Evolutionary conservation across 1,140 invertebrate species (phyloP).

Genomic region (Ganaspis sp.): DNA sequence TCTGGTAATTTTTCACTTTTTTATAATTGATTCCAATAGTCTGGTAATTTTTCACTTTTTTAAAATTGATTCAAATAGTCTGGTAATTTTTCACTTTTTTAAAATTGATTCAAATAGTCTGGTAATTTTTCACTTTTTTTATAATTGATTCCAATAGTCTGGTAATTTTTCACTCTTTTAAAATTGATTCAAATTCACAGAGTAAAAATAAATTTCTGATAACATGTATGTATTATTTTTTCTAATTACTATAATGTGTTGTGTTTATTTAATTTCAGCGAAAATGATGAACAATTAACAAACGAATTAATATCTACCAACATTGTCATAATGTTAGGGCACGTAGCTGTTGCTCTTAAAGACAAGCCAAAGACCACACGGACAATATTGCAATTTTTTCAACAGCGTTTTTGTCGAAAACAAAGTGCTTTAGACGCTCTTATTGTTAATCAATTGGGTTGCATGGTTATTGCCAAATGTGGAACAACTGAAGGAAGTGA

Average conservation of each 20-base stretch:
- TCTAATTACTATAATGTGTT: not conserved
- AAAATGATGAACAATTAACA: slow-evolving; percentile 62
- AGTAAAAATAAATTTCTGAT: too few relatives aligned
- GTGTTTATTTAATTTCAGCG: slow-evolving; percentile 47
- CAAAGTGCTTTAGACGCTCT: slow-evolving; percentile 86
- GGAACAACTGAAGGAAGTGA: slow-evolving; percentile 8
- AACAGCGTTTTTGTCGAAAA: slow-evolving; percentile 93
- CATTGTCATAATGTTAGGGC: slow-evolving; percentile 97
- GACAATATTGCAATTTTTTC: slow-evolving; percentile 97
- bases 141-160: too few relatives aligned
- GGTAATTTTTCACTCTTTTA: too few relatives aligned
- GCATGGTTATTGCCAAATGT: slow-evolving; percentile 95
- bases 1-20: too few relatives aligned
- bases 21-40: too few relatives aligned
- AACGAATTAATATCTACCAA: slow-evolving; percentile 92
- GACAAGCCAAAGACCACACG: slow-evolving; percentile 94
- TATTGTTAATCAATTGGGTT: slow-evolving; percentile 97
- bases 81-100: too few relatives aligned
- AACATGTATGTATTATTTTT: too few relatives aligned
- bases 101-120: too few relatives aligned
- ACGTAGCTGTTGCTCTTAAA: slow-evolving; percentile 95
- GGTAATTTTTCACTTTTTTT: too few relatives aligned
- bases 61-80: too few relatives aligned
- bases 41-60: too few relatives aligned
- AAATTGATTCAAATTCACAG: too few relatives aligned